Evolutionary conservation across 2,797 vertebrate genomes (phyloP), one percentile per base, ranked within the genome.

Genomic region (Semaprochilodus insignis): DNA sequence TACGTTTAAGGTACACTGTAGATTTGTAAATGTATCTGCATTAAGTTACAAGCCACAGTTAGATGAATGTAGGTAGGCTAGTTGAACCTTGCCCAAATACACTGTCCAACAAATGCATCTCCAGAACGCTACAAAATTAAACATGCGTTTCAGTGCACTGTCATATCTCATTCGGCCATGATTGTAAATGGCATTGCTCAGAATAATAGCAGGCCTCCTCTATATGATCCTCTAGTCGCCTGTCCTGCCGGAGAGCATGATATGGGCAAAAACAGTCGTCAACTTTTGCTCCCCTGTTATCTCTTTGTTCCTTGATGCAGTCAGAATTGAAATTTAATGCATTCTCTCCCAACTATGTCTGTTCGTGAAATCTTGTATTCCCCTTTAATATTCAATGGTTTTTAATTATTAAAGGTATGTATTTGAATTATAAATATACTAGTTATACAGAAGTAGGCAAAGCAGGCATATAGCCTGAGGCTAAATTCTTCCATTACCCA

Each of bases 381-480:
- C 93, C 96, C 96, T 98, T 97, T 97, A 98, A 97, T 98, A 98
- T 97, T 96, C 96, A 94, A 95, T 94, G 91, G 96, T 95, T 95
- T 97, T 99, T 99, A 99, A 99, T 99, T 98, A 99, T 99, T 99
- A 97, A 99, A 99, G 97, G 97, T 98, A 98, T 98, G 98, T 97
- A 99, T 99, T 99, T 99, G 97, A 99, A 99, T 99, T 99, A 99
- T 99, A 99, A 99, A 99, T 99, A 98, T 99, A 98, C 97, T 99
- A 99, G 98, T 99, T 99, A 99, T 98, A 98, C 97, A 97, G 97
- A 97, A 98, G 97, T 99, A 99, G 97, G 97, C 97, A 99, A 98
- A 99, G 97, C 97, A 99, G 97, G 96, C 96, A 97, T 95, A 97
- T 96, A 95, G 96, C 98, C 97, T 91, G 90, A 89, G 97, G 98